A percentile compares a stretch with the other conserved stretches of the same genome.
phyloP scores from a whole-genome alignment of 2,888 invertebrate genomes.

The Andrena bucephala region DNA sequence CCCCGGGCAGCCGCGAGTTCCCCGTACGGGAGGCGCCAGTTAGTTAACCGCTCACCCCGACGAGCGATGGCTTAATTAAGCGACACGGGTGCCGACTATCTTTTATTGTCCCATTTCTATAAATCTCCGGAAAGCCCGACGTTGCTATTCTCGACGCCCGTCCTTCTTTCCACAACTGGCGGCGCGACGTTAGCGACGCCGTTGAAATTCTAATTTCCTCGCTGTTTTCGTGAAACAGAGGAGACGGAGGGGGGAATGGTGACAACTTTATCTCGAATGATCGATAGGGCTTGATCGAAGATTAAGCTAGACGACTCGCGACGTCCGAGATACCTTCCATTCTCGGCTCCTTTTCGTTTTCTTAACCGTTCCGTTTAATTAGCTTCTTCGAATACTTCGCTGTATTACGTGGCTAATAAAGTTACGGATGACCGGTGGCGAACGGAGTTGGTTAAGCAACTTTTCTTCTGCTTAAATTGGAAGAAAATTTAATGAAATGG shows the following conservation, averaged over 20 bases:
- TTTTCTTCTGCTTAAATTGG: neutral
- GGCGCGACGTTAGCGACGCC: neutral
- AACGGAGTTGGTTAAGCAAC: slow-evolving; percentile 6
- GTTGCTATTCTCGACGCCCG: slow-evolving; percentile 20
- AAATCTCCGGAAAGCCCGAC: slow-evolving; percentile 38
- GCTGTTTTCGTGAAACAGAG: neutral
- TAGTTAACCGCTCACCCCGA: slow-evolving; percentile 56
- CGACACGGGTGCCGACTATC: slow-evolving; percentile 40
- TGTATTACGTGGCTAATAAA: neutral
- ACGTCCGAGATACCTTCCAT: neutral
- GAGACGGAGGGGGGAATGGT: neutral
- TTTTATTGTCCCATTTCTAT: slow-evolving; percentile 55
- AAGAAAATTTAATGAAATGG: slow-evolving; percentile 26
- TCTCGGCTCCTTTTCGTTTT: neutral
- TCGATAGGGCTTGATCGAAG: neutral
- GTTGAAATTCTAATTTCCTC: slow-evolving; percentile 19
- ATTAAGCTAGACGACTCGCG: neutral
- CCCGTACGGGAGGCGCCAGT: slow-evolving; percentile 62
- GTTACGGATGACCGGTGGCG: neutral
- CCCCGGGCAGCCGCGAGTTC: slow-evolving; percentile 45
- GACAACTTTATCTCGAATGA: neutral
- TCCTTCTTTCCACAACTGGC: neutral
- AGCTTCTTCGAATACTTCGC: too few relatives aligned
- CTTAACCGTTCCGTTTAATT: neutral
- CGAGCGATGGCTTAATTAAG: slow-evolving; percentile 71